Conservation (phyloP, 2,888 invertebrate genomes). For the Arctia plantaginis region DNA sequence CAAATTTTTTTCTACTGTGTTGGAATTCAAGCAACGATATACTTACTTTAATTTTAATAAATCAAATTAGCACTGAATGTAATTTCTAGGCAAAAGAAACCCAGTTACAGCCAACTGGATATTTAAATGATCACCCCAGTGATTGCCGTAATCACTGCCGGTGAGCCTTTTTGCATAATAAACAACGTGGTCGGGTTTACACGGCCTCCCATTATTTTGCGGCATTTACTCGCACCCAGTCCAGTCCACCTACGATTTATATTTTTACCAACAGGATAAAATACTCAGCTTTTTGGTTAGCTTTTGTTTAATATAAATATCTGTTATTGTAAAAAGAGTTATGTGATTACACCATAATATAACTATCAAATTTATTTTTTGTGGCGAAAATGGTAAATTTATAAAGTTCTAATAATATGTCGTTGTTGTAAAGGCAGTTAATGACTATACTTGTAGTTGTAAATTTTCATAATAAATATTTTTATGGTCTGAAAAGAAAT, state of each 20-base stretch:
- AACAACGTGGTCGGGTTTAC: slow-evolving; percentile 36
- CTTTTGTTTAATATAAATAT: neutral
- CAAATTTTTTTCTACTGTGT: too few relatives aligned
- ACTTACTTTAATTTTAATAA: neutral
- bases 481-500: neutral
- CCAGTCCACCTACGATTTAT: slow-evolving; percentile 32
- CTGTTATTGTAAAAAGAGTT: neutral
- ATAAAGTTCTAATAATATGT: neutral
- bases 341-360: neutral
- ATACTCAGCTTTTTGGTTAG: slow-evolving; percentile 26
- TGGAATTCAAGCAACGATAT: too few relatives aligned
- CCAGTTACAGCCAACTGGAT: slow-evolving; percentile 23
- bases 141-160: slow-evolving; percentile 46
- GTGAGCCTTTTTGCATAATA: slow-evolving; percentile 46
- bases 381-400: neutral
- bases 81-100: slow-evolving; percentile 18
- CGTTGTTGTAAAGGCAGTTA: too few relatives aligned
- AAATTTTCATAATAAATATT: too few relatives aligned
- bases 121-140: slow-evolving; percentile 46
- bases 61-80: neutral
- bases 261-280: slow-evolving; percentile 36
- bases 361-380: neutral
- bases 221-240: slow-evolving; percentile 38
- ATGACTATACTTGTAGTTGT: too few relatives aligned
- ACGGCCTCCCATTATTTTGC: slow-evolving; percentile 40